Percentiles rank a stretch among this genome's conserved stretches.
Conservation (phyloP, 2,113 vertebrate species). For the Thomomys bottae region DNA sequence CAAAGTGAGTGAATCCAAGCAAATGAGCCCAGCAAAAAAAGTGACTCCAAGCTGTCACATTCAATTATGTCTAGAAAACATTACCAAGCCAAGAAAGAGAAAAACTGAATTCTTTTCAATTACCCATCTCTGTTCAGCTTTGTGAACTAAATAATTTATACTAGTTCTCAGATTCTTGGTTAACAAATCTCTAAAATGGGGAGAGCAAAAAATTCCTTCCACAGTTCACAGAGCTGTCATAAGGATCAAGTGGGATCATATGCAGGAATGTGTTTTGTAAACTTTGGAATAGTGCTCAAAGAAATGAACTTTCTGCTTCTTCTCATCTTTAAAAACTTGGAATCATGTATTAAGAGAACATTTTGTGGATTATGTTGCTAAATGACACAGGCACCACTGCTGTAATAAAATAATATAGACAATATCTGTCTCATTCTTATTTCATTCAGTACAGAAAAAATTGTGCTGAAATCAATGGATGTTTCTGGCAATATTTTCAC, state of each 20-base stretch:
- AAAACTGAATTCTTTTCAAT: conserved; percentile 18
- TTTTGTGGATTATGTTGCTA: conserved; percentile 13
- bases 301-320: conserved; percentile 61
- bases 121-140: background rate
- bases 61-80: background rate
- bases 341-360: conserved; percentile 42
- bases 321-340: conserved; percentile 67
- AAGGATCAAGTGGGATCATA: conserved; percentile 60
- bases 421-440: background rate
- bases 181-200: background rate
- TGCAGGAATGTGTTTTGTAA: conserved; percentile 66
- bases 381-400: background rate
- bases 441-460: background rate
- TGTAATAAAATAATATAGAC: background rate
- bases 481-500: background rate
- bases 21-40: no score
- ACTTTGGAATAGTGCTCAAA: conserved; percentile 51
- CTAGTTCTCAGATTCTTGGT: background rate
- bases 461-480: background rate
- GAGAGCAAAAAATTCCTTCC: background rate
- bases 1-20: no score
- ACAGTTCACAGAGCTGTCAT: background rate
- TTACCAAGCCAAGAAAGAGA: background rate
- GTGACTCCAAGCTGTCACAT: background rate
- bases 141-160: background rate